phyloP scores from a whole-genome alignment of 2,797 vertebrate species.

The Myotis findleyi region DNA sequence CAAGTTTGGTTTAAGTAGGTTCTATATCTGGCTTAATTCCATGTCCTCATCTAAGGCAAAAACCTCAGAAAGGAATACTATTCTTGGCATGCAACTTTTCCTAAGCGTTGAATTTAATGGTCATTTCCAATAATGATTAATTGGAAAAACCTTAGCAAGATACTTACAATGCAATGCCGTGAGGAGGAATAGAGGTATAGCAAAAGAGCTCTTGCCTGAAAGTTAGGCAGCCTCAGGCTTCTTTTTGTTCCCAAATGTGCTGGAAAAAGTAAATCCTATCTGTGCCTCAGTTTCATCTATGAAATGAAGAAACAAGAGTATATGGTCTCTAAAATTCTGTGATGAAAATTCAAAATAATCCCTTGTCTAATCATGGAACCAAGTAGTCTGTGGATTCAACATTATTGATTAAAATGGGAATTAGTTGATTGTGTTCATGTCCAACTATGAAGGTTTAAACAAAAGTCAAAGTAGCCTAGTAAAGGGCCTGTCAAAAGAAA shows the following conservation, averaged over 20 bases:
- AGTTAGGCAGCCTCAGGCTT: background rate
- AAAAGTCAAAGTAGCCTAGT: background rate
- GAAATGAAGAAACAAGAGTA: slow-evolving; percentile 17
- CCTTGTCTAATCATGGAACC: background rate
- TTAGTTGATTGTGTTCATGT: background rate
- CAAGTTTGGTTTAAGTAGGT: slow-evolving; percentile 79
- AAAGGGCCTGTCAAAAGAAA: slow-evolving; percentile 22
- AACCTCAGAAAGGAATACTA: slow-evolving; percentile 58
- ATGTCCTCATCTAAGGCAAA: slow-evolving; percentile 65
- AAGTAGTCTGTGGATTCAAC: background rate
- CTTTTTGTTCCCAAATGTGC: background rate
- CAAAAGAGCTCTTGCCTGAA: background rate
- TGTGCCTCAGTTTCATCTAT: background rate
- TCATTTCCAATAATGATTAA: slow-evolving; percentile 60
- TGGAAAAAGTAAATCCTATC: background rate
- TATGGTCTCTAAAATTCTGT: background rate
- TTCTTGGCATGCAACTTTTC: slow-evolving; percentile 51
- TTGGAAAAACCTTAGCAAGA: slow-evolving; percentile 51
- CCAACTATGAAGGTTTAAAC: background rate
- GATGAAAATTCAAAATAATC: background rate
- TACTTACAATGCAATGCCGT: background rate
- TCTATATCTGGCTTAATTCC: slow-evolving; percentile 77
- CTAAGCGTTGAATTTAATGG: slow-evolving; percentile 56
- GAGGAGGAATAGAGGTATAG: background rate
- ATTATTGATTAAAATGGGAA: background rate